phyloP scores from a whole-genome alignment of 2,797 vertebrate species.

The Helostoma temminkii region DNA sequence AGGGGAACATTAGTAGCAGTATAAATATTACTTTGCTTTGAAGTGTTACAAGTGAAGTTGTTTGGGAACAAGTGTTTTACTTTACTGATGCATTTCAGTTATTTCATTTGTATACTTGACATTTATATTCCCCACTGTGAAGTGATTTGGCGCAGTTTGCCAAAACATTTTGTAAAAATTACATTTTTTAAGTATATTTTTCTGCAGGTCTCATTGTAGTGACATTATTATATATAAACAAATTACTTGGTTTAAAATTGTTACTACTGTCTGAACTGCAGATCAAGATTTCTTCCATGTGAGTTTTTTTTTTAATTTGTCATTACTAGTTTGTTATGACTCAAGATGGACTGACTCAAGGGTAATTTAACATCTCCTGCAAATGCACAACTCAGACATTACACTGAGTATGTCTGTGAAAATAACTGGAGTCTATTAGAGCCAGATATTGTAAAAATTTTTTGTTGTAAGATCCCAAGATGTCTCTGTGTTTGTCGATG shows the following conservation, averaged over 20 bases:
- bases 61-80: background rate
- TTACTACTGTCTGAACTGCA: background rate
- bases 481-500: too few species aligned
- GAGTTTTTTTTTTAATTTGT: slow-evolving; percentile 4
- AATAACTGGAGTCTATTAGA: background rate
- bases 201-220: background rate
- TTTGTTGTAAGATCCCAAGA: slow-evolving; percentile 2
- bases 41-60: background rate
- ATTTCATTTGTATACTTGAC: background rate
- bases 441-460: slow-evolving; percentile 4
- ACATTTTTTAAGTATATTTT: background rate
- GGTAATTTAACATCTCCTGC: slow-evolving; percentile 10
- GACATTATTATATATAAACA: background rate
- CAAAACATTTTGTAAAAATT: background rate
- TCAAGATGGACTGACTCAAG: background rate
- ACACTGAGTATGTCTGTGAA: background rate
- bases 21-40: background rate
- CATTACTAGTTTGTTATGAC: slow-evolving; percentile 7
- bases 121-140: background rate
- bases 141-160: background rate
- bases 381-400: background rate
- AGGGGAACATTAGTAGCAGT: background rate
- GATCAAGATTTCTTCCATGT: slow-evolving; percentile 19
- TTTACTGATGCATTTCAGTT: background rate
- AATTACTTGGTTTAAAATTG: background rate